Evolutionary conservation across 2,113 vertebrate genomes (phyloP), one percentile per base, ranked within the genome.

Genomic region (Epinephelus lanceolatus): DNA sequence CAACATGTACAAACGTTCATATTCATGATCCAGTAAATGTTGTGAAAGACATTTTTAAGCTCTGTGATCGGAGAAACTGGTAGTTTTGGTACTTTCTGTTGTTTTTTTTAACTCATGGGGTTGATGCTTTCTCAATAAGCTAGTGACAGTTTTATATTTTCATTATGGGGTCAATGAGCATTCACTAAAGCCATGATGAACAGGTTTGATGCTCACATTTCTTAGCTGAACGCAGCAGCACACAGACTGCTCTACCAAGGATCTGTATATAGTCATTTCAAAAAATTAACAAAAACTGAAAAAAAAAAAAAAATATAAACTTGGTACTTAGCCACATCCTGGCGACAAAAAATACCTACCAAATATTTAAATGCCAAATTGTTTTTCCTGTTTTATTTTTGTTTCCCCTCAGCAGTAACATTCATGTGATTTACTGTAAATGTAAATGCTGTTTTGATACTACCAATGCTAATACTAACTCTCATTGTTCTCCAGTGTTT

Each of bases 341-440:
- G 90, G 89, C 90, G 84, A 80, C 82, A 55, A 62, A 71, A 63
- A 89, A 78, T 92, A 92, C 89, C 92, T 93, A 94, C 95, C 94
- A 95, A 95, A 95, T 95, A 95, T 94, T 94, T 94, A 94, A 94
- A 95, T 90, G 93, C 94, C 95, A 96, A 95, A 95, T 88, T 55
- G 71, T 85, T 78, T 49, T 37, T 51, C 40, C 40, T 51, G 57
- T 74, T 53, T 69, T 61, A 9, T 51, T 40, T 51, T 7, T 49
- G 30, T 4, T 49, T 56, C 61, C 33, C 37, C 63, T 13, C 45
- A 18, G 45, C 87, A 75, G 69, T 85, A 55, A 75, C 30, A 60
- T 45, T 67, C 37, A 30, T 63, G 69, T 91, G 86, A 82, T 85
- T 78, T 82, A 86, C 82, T 91, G 90, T 91, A 86, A 86, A 81